Percentiles rank a stretch among this genome's conserved stretches.
These are phyloP conservation scores for Pristionchus fissidentatus DNA, from an alignment of 2,888 invertebrate species.

Conservation along the genomic window DNA sequence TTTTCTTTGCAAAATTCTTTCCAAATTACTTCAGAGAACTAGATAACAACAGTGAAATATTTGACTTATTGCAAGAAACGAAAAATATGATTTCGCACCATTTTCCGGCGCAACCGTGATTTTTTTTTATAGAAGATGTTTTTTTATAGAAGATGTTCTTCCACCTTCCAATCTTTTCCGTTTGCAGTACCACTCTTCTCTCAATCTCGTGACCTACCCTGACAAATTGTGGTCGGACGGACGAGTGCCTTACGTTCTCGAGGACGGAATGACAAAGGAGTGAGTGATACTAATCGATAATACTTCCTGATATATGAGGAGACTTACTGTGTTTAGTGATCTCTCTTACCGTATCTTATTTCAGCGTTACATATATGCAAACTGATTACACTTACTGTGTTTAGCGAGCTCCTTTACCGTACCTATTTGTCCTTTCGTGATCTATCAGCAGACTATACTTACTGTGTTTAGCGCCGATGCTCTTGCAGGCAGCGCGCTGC, in stretches of 20 bases:
- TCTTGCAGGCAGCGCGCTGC: conserved; percentile 74
- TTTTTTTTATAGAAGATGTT: too few species aligned
- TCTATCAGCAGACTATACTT: not conserved
- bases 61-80: not conserved
- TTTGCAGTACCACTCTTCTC: conserved; percentile 73
- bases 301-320: not conserved
- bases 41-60: too few species aligned
- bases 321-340: too few species aligned
- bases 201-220: conserved; percentile 75
- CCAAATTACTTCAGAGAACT: too few species aligned
- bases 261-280: conserved; percentile 74
- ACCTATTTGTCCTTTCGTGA: not conserved
- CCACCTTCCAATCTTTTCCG: not conserved
- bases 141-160: not conserved
- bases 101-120: too few species aligned
- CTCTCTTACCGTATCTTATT: too few species aligned
- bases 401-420: not conserved
- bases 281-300: too few species aligned
- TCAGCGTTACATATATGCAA: too few species aligned
- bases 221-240: conserved; percentile 74
- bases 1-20: too few species aligned
- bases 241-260: conserved; percentile 73
- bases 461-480: too few species aligned
- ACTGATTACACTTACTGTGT: not conserved
- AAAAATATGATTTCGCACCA: not conserved